phyloP scores from a whole-genome alignment of 2,113 vertebrate genomes.

The Petrocephalus microphthalmus region DNA sequence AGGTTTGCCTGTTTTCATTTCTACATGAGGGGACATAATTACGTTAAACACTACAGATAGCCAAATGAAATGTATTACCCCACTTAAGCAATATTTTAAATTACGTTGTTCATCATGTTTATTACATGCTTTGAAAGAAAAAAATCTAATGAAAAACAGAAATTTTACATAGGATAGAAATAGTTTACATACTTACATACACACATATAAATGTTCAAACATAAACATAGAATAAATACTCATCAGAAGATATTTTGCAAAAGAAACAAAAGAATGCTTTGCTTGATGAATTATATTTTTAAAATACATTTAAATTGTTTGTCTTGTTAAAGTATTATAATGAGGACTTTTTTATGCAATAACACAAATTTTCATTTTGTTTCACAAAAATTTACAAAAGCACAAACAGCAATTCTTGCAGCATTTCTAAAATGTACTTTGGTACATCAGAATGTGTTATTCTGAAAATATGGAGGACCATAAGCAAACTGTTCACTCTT shows the following conservation, averaged over 20 bases:
- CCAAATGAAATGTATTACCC: background rate
- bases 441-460: background rate
- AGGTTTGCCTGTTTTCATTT: background rate
- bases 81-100: background rate
- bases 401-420: background rate
- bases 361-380: background rate
- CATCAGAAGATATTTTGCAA: background rate
- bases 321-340: background rate
- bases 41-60: constrained; percentile 1
- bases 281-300: background rate
- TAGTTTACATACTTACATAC: background rate
- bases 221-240: background rate
- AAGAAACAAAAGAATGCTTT: background rate
- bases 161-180: background rate
- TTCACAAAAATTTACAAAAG: background rate
- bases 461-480: background rate
- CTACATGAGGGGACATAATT: background rate
- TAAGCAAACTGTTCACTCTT: background rate
- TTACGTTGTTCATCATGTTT: background rate
- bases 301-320: background rate
- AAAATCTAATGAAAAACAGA: background rate
- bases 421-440: background rate
- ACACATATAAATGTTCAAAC: background rate
- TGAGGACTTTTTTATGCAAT: background rate
- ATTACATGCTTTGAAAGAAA: background rate